Percentiles rank a stretch among this genome's conserved stretches.
These are phyloP conservation scores for Apotomis betuletana DNA, from an alignment of 2,888 invertebrate species.

Conservation along the genomic window DNA sequence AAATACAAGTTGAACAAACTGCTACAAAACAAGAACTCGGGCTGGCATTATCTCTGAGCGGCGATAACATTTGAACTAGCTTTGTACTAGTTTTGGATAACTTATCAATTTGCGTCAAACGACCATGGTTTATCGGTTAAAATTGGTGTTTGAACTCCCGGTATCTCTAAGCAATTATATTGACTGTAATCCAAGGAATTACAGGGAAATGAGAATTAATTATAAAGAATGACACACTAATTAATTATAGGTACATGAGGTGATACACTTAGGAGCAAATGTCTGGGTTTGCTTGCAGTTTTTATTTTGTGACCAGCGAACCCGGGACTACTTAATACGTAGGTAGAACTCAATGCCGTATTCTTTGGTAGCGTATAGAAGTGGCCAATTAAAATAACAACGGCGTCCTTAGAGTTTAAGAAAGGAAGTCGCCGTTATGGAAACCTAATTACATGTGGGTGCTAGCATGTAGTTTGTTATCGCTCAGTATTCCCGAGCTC, in stretches of 20 bases:
- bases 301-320: no score
- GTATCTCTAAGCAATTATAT: slow-evolving; percentile 17
- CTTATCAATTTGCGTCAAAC: slow-evolving; percentile 78
- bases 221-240: no score
- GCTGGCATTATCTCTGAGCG: slow-evolving; percentile 60
- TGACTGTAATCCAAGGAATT: neutral
- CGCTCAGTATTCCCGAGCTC: slow-evolving; percentile 61
- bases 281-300: no score
- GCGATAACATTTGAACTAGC: slow-evolving; percentile 70
- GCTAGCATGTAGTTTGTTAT: slow-evolving; percentile 49
- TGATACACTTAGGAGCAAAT: neutral
- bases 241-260: neutral
- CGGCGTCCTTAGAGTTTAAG: slow-evolving; percentile 2
- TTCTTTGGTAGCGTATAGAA: no score
- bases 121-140: slow-evolving; percentile 47
- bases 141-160: slow-evolving; percentile 20
- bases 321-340: no score
- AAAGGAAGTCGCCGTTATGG: slow-evolving; percentile 46
- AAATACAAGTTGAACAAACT: slow-evolving; percentile 76
- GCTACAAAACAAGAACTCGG: slow-evolving; percentile 61
- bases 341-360: no score
- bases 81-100: slow-evolving; percentile 75
- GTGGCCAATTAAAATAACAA: no score
- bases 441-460: slow-evolving; percentile 53
- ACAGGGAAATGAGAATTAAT: no score